phyloP scores from a whole-genome alignment of 2,888 invertebrate genomes.

The Dynastes hyllus region DNA sequence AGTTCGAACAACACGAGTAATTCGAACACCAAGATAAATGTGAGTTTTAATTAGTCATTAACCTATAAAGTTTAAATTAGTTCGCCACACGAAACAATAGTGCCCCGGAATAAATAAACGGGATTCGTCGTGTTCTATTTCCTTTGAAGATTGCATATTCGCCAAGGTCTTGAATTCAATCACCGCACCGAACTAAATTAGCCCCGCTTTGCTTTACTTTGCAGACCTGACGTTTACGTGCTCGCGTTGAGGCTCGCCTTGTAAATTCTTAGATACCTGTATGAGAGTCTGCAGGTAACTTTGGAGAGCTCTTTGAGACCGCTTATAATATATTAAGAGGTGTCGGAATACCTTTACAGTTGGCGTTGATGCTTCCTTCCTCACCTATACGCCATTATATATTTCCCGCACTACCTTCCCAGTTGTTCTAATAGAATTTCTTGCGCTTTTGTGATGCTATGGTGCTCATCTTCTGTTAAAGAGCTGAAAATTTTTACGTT shows the following conservation, averaged over 20 bases:
- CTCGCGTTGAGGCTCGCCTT: neutral
- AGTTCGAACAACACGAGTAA: neutral
- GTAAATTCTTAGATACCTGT: constrained; percentile 4
- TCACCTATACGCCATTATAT: neutral
- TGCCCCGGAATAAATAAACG: constrained; percentile 35
- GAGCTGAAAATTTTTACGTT: no score
- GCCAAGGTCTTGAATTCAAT: constrained; percentile 40
- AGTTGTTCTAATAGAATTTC: constrained; percentile 1
- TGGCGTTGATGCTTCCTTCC: neutral
- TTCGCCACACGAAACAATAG: constrained; percentile 40
- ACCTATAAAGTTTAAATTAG: constrained; percentile 47
- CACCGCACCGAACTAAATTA: constrained; percentile 39
- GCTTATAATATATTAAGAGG: constrained; percentile 40
- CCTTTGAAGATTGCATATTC: constrained; percentile 39
- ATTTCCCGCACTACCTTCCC: neutral
- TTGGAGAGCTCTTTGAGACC: constrained; percentile 26
- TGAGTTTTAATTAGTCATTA: constrained; percentile 37
- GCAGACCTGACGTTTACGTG: neutral
- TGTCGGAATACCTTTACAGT: constrained; percentile 28
- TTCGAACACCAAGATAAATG: constrained; percentile 26
- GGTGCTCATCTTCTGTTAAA: neutral
- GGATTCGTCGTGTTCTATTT: constrained; percentile 33
- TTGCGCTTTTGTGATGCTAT: neutral
- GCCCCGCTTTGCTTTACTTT: constrained; percentile 11
- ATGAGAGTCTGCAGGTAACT: constrained; percentile 24